A percentile compares a stretch with the other conserved stretches of the same genome.
Evolutionary conservation across 2,113 vertebrate genomes (phyloP).

Genomic region (Perca fluviatilis): DNA sequence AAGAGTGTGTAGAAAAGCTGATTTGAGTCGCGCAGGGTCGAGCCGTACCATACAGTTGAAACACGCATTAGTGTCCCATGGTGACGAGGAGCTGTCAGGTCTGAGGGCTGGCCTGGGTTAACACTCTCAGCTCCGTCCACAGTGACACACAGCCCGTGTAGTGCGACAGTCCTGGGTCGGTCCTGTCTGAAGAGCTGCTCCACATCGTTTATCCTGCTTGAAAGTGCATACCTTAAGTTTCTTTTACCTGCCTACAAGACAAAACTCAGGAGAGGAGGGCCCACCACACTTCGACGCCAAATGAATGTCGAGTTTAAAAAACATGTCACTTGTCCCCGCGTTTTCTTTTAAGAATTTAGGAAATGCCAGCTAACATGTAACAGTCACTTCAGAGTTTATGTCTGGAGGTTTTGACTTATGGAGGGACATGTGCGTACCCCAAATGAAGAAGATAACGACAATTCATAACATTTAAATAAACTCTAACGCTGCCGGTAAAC

Average conservation of each 20-base stretch:
- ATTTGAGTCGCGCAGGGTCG: neutral
- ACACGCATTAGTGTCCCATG: neutral
- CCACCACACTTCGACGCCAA: neutral
- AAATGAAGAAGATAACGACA: constrained; percentile 10
- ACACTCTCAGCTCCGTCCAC: constrained; percentile 1
- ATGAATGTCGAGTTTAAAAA: neutral
- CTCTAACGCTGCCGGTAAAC: neutral
- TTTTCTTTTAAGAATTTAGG: neutral
- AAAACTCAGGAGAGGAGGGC: neutral
- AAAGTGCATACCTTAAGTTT: constrained; percentile 24
- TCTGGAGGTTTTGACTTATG: constrained; percentile 46
- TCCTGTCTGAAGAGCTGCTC: constrained; percentile 10
- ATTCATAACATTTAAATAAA: neutral
- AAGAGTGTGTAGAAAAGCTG: neutral
- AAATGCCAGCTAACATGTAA: neutral
- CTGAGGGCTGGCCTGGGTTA: constrained; percentile 9
- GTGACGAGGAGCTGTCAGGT: neutral
- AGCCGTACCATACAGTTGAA: too few relatives aligned
- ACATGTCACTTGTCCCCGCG: neutral
- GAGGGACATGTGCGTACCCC: constrained; percentile 9
- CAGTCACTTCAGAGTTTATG: constrained; percentile 33
- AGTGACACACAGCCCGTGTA: neutral
- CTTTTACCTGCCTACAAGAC: neutral
- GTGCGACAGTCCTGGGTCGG: constrained; percentile 2
- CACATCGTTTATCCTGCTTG: constrained; percentile 11